Conservation (phyloP, 1,140 invertebrate genomes). For the Danaus plexippus region DNA sequence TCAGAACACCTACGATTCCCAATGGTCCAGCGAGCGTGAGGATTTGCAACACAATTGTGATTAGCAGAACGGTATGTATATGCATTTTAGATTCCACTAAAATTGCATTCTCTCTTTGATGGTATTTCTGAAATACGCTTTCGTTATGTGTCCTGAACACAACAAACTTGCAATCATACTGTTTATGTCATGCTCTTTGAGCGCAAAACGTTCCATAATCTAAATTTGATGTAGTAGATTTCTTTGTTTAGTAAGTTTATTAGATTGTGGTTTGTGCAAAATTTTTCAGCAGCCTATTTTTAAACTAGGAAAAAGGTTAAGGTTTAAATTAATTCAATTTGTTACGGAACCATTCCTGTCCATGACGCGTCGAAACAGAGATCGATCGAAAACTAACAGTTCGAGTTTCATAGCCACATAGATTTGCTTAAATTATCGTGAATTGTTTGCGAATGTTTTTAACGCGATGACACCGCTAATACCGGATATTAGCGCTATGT, state of each 20-base stretch:
- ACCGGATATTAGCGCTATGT: slow-evolving; percentile 14
- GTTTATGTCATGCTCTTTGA: slow-evolving; percentile 11
- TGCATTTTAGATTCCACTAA: slow-evolving; percentile 22
- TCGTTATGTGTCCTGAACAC: slow-evolving; percentile 4
- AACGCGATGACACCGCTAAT: slow-evolving; percentile 8
- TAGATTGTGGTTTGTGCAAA: too few relatives aligned
- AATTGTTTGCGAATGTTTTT: slow-evolving; percentile 6
- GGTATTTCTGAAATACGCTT: background rate
- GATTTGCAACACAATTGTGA: slow-evolving; percentile 6
- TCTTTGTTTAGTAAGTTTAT: too few relatives aligned
- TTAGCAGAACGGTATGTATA: slow-evolving; percentile 11
- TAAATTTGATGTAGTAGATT: too few relatives aligned
- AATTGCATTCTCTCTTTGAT: slow-evolving; percentile 24
- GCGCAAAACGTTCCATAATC: slow-evolving; percentile 1
- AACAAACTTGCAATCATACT: slow-evolving; percentile 7
- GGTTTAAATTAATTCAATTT: too few relatives aligned
- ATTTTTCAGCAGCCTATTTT: too few relatives aligned
- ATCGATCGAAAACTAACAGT: too few relatives aligned
- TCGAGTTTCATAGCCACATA: background rate
- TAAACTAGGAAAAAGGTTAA: too few relatives aligned
- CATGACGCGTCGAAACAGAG: too few relatives aligned
- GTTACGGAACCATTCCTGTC: too few relatives aligned
- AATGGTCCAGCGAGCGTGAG: background rate
- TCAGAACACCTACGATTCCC: background rate
- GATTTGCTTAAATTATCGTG: background rate